These are phyloP conservation scores for Anthophora plumipes DNA, from an alignment of 2,888 invertebrate species.

Conservation along the genomic window DNA sequence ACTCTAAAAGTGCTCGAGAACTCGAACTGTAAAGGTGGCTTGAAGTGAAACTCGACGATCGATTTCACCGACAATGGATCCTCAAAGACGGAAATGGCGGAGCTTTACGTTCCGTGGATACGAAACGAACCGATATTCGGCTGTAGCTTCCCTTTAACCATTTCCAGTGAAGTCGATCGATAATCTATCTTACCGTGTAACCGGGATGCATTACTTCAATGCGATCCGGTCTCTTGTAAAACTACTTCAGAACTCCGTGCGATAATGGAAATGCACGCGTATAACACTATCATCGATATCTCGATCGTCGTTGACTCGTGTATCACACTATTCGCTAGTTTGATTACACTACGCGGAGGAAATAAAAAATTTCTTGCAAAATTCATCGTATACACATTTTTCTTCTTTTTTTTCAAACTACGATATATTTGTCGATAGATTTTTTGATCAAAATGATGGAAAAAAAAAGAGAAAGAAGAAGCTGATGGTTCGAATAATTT, in stretches of 20 bases:
- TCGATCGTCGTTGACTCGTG: conserved; percentile 21
- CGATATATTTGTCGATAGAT: neutral
- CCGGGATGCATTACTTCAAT: conserved; percentile 46
- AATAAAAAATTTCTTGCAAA: conserved; percentile 37
- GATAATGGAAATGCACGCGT: conserved; percentile 54
- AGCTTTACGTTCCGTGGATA: neutral
- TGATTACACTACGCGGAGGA: conserved; percentile 46
- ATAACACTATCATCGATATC: conserved; percentile 41
- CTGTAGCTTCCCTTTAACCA: neutral
- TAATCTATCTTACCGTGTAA: conserved; percentile 50
- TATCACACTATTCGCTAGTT: conserved; percentile 29
- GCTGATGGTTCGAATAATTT: conserved; percentile 1
- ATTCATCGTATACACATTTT: too few relatives aligned
- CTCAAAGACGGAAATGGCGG: neutral
- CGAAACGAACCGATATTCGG: neutral
- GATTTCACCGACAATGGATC: conserved; percentile 33
- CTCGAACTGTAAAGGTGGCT: conserved; percentile 39
- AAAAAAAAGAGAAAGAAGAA: too few relatives aligned
- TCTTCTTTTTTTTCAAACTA: neutral
- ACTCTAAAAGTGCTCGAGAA: conserved; percentile 48
- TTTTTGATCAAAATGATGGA: too few relatives aligned
- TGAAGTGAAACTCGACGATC: conserved; percentile 35
- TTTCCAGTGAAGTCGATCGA: conserved; percentile 45
- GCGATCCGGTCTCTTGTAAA: conserved; percentile 42
- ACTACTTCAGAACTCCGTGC: conserved; percentile 63